These are phyloP conservation scores for Nerophis lumbriciformis DNA, from an alignment of 2,113 vertebrate species.

Conservation along the genomic window DNA sequence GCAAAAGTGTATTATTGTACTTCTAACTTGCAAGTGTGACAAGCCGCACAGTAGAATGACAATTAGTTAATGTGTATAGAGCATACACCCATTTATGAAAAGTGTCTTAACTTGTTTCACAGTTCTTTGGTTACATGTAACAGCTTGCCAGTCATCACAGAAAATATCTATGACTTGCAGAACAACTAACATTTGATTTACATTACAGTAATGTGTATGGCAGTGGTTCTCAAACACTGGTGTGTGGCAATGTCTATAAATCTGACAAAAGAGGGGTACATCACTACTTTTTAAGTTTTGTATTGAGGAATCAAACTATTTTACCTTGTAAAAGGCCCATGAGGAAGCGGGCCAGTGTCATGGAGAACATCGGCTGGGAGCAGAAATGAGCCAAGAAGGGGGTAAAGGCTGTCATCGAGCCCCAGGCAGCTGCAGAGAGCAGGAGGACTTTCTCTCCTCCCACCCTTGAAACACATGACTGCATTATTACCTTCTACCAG, in stretches of 20 bases:
- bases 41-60: background rate
- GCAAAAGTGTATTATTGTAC: background rate
- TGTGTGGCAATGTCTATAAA: too few species aligned
- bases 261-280: too few species aligned
- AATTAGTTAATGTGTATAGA: too few species aligned
- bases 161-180: too few species aligned
- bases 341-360: constrained; percentile 84
- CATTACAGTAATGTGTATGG: too few species aligned
- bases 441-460: constrained; percentile 92
- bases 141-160: too few species aligned
- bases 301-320: background rate
- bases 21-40: background rate
- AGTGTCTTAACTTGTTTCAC: too few species aligned
- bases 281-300: background rate
- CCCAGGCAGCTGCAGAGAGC: constrained; percentile 87
- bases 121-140: too few species aligned
- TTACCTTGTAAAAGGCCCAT: constrained; percentile 92
- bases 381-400: constrained; percentile 79
- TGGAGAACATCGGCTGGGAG: constrained; percentile 79
- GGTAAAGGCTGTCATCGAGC: constrained; percentile 81
- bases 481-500: background rate
- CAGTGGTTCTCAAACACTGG: too few species aligned
- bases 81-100: too few species aligned
- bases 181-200: too few species aligned
- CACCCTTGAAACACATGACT: constrained; percentile 67